These are phyloP conservation scores for Mythimna lalbum DNA, from an alignment of 2,888 invertebrate species.

Conservation along the genomic window DNA sequence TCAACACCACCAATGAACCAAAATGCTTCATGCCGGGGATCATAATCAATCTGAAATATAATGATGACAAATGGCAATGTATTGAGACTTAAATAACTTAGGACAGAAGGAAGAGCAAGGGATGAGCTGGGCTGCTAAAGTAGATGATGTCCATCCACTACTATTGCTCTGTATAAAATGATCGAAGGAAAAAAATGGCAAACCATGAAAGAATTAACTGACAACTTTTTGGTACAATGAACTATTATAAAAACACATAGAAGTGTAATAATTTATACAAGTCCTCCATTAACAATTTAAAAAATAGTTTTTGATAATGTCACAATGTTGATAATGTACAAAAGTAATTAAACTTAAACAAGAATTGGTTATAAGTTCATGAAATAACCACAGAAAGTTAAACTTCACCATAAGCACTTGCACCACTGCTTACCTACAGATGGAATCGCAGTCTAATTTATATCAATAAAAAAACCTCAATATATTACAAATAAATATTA, in stretches of 20 bases:
- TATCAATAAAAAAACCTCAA: no score
- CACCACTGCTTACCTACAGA: no score
- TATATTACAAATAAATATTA: background rate
- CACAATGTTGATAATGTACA: no score
- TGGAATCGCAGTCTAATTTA: no score
- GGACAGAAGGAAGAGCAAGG: background rate
- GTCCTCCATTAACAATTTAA: background rate
- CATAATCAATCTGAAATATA: constrained; percentile 92
- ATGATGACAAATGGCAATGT: background rate
- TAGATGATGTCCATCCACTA: background rate
- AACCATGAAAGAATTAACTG: background rate
- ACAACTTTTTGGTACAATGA: background rate
- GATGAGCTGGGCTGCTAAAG: background rate
- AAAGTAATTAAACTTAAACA: background rate
- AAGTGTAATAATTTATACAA: background rate
- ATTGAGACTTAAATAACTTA: background rate
- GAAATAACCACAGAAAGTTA: background rate
- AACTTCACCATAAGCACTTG: no score
- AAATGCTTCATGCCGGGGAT: constrained; percentile 95
- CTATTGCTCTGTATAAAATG: background rate
- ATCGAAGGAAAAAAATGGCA: background rate
- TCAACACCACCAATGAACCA: constrained; percentile 95
- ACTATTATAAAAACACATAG: background rate
- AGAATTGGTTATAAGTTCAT: background rate
- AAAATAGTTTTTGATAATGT: background rate